phyloP scores from a whole-genome alignment of 2,797 vertebrate species.

The Scolopax bukidnonensis region DNA sequence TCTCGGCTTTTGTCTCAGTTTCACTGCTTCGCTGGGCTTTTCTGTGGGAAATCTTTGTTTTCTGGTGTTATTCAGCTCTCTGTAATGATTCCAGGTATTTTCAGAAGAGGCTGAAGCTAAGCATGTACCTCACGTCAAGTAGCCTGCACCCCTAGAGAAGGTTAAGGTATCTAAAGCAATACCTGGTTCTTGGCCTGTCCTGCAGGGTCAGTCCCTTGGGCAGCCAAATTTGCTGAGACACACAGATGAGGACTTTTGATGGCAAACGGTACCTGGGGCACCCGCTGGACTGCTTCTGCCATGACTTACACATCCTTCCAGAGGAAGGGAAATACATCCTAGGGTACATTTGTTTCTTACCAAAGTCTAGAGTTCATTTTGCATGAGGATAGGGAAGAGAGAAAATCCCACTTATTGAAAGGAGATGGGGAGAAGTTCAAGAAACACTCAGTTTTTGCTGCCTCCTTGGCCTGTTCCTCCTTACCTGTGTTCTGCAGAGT shows the following conservation, averaged over 20 bases:
- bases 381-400: neutral
- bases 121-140: neutral
- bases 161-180: neutral
- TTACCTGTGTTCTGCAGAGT: neutral
- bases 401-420: neutral
- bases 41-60: neutral
- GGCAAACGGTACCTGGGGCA: neutral
- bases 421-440: neutral
- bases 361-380: neutral
- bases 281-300: accelerated
- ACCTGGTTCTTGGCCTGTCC: neutral
- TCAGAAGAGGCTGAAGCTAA: neutral
- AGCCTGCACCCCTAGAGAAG: neutral
- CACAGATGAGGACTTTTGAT: neutral
- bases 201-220: neutral
- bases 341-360: neutral
- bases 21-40: neutral
- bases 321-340: neutral
- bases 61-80: neutral
- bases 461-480: neutral
- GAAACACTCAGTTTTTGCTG: neutral
- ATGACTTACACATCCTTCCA: neutral
- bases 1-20: constrained; percentile 37
- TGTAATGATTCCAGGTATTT: neutral
- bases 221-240: neutral